Evolutionary conservation across 1,140 invertebrate species (phyloP).

Genomic region (Cydia strobilella): DNA sequence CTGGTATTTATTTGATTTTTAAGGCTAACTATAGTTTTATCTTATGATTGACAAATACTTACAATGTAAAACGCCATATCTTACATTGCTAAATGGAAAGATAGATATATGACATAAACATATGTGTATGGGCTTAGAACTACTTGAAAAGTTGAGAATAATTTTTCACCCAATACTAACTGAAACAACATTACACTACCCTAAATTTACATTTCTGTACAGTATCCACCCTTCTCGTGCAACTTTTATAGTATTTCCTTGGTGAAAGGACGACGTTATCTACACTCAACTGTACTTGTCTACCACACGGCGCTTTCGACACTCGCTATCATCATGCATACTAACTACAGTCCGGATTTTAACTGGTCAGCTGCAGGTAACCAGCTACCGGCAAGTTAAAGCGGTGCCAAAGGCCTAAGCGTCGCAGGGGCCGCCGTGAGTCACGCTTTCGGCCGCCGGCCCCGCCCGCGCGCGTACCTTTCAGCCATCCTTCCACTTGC

Average conservation of each 20-base stretch:
- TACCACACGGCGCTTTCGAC: not conserved
- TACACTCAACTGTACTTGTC: not conserved
- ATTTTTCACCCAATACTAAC: not conserved
- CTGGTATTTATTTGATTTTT: no score
- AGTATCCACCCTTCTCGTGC: not conserved
- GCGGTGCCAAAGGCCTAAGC: not conserved
- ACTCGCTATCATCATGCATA: not conserved
- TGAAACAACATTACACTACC: not conserved
- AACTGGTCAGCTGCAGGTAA: not conserved
- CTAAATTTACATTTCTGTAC: not conserved
- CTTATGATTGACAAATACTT: no score
- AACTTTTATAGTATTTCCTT: not conserved
- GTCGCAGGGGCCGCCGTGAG: not conserved
- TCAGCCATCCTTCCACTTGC: slow-evolving; percentile 95
- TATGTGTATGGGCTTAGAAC: no score
- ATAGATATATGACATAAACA: no score
- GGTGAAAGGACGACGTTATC: not conserved
- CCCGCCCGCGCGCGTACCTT: slow-evolving; percentile 80
- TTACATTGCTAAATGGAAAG: no score
- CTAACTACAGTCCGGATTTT: not conserved
- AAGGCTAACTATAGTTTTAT: no score
- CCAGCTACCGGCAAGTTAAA: not conserved
- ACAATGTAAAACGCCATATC: not conserved
- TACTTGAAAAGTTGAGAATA: no score
- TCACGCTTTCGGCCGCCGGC: not conserved